These are phyloP conservation scores for Epinotia bilunana DNA, from an alignment of 2,888 invertebrate species.

Conservation along the genomic window DNA sequence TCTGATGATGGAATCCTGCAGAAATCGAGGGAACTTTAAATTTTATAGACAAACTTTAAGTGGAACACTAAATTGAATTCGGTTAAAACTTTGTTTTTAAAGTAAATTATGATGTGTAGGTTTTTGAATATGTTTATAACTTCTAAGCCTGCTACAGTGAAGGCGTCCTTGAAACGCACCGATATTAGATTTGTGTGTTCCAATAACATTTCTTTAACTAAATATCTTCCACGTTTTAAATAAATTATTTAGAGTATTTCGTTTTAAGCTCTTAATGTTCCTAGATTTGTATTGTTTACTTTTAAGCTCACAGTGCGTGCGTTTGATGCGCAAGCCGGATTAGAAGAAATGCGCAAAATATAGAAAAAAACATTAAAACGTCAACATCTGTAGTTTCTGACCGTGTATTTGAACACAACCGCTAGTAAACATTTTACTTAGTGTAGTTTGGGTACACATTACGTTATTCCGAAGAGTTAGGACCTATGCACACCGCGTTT, in stretches of 20 bases:
- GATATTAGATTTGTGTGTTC: constrained; percentile 26
- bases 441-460: no score
- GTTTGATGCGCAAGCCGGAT: constrained; percentile 11
- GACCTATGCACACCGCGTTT: no score
- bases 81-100: no score
- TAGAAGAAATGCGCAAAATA: constrained; percentile 9
- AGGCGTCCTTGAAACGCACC: constrained; percentile 36
- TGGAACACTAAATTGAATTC: no score
- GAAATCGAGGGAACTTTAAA: no score
- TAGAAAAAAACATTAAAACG: not conserved
- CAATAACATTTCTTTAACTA: constrained; percentile 43
- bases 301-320: constrained; percentile 48
- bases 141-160: constrained; percentile 45
- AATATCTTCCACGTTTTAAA: constrained; percentile 62
- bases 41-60: no score
- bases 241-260: constrained; percentile 76
- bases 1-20: no score
- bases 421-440: no score
- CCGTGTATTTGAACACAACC: not conserved
- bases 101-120: not conserved
- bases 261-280: constrained; percentile 80
- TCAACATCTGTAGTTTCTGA: not conserved
- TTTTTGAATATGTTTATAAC: not conserved
- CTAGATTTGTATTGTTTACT: constrained; percentile 77
- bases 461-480: no score